These are phyloP conservation scores for Gallinago solitaria DNA, from an alignment of 2,797 vertebrate genomes.

Conservation along the genomic window DNA sequence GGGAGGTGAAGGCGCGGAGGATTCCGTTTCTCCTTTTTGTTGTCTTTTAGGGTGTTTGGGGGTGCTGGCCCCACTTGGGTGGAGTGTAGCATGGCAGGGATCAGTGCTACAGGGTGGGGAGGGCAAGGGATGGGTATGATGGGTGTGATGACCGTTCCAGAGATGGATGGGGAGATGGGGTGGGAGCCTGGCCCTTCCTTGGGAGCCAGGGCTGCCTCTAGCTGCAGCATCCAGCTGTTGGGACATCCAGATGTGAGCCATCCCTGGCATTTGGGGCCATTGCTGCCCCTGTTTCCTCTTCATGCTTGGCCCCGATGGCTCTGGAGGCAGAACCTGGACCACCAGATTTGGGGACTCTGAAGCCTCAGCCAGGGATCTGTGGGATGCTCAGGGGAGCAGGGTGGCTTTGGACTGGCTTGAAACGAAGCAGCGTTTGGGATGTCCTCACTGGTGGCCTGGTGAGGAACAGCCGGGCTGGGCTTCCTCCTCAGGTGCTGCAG, in stretches of 20 bases:
- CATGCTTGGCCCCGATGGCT: neutral
- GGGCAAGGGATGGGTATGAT: too few relatives aligned
- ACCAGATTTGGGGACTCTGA: neutral
- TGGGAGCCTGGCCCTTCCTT: neutral
- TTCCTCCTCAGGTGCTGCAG: rapidly evolving
- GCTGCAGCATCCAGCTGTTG: neutral
- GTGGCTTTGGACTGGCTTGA: neutral
- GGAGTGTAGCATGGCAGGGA: rapidly evolving
- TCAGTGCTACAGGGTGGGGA: rapidly evolving
- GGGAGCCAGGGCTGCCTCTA: neutral
- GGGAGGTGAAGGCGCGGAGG: neutral
- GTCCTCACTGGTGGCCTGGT: neutral
- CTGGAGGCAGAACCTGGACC: neutral
- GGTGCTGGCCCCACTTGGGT: neutral
- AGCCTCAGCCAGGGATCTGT: rapidly evolving
- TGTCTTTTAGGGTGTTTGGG: neutral
- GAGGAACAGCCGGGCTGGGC: neutral
- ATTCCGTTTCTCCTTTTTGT: neutral
- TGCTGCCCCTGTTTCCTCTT: rapidly evolving
- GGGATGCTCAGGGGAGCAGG: rapidly evolving
- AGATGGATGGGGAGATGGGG: rapidly evolving
- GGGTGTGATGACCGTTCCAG: rapidly evolving
- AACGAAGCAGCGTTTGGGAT: rapidly evolving
- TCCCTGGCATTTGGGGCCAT: rapidly evolving
- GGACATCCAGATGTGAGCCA: neutral